Percentiles rank a stretch among this genome's conserved stretches.
phyloP scores from a whole-genome alignment of 2,113 vertebrate genomes.

The Psophia crepitans region DNA sequence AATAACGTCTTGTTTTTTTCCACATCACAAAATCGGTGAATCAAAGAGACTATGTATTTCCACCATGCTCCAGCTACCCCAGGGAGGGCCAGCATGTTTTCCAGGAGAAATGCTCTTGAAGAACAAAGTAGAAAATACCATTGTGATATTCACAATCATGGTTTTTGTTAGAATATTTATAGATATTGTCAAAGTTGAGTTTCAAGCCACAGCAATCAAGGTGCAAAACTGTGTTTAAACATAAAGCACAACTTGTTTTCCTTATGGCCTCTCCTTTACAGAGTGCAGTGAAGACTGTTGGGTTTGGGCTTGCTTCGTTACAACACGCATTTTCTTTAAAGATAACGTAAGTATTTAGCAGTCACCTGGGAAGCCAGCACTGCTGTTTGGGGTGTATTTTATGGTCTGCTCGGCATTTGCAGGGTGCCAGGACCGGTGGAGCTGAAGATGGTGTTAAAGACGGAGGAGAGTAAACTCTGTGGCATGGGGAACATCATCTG shows the following conservation, averaged over 20 bases:
- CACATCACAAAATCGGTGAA: background rate
- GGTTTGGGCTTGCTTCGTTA: background rate
- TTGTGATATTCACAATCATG: background rate
- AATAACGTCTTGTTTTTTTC: background rate
- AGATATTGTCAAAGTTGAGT: background rate
- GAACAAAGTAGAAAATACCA: background rate
- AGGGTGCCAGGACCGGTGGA: background rate
- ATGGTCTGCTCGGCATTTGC: background rate
- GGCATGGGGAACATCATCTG: rapidly evolving
- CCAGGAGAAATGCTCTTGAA: background rate
- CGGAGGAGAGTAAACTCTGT: rapidly evolving
- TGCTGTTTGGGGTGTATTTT: background rate
- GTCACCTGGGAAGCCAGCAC: background rate
- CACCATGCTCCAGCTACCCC: background rate
- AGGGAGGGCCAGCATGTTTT: no score
- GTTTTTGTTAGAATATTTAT: background rate
- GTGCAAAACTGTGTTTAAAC: background rate
- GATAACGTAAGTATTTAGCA: background rate
- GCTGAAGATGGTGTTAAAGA: background rate
- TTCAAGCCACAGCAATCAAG: background rate
- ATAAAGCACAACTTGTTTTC: background rate
- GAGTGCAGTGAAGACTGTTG: no score
- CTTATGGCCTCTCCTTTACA: background rate
- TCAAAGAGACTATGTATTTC: background rate
- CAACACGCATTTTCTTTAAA: background rate